A percentile compares a stretch with the other conserved stretches of the same genome.
phyloP scores from a whole-genome alignment of 2,888 invertebrate species.

The Temnothorax rugatulus region DNA sequence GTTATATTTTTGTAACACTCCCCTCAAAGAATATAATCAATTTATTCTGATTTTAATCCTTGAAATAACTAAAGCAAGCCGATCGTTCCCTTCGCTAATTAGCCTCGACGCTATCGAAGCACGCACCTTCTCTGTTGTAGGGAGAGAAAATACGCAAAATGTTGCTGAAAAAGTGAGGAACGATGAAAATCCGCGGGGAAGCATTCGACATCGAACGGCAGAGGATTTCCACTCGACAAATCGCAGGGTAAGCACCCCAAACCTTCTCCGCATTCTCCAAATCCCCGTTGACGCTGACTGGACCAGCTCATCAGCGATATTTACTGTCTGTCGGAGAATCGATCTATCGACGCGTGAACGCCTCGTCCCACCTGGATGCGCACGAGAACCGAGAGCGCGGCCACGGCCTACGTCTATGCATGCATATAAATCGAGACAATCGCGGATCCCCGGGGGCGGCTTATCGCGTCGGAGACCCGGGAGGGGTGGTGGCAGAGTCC shows the following conservation, averaged over 20 bases:
- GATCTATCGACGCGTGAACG: conserved; percentile 76
- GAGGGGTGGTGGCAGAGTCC: conserved; percentile 61
- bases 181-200: conserved; percentile 55
- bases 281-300: conserved; percentile 70
- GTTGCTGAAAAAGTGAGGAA: conserved; percentile 60
- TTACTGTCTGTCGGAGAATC: conserved; percentile 80
- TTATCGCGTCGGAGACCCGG: conserved; percentile 77
- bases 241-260: conserved; percentile 75
- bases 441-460: conserved; percentile 82
- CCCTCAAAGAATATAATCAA: background rate
- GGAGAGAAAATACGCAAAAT: conserved; percentile 55
- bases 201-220: conserved; percentile 62
- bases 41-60: conserved; percentile 28
- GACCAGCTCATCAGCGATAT: conserved; percentile 82
- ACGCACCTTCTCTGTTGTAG: conserved; percentile 17
- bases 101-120: conserved; percentile 37
- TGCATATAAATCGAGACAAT: conserved; percentile 83
- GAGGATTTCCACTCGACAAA: conserved; percentile 76
- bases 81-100: conserved; percentile 38
- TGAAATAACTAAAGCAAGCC: background rate
- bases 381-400: conserved; percentile 48
- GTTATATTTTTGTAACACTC: background rate
- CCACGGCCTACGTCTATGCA: conserved; percentile 71
- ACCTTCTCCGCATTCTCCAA: conserved; percentile 57
- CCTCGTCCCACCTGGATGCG: conserved; percentile 45